These are phyloP conservation scores for Psittacus erithacus DNA, from an alignment of 2,113 vertebrate species.

Conservation along the genomic window DNA sequence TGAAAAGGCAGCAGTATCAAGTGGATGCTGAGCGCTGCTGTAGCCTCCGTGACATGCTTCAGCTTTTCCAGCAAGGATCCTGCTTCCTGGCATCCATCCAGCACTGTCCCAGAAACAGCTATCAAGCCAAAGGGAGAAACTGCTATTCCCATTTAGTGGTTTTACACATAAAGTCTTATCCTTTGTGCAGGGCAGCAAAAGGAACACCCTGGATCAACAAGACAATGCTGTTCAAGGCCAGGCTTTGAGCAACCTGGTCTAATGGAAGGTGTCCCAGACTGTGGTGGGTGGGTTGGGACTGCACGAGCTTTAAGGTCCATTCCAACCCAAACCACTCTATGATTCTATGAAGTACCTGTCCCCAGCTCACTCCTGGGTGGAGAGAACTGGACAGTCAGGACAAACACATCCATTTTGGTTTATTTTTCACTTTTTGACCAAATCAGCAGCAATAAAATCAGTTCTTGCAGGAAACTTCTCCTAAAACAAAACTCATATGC, in stretches of 20 bases:
- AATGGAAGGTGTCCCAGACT: background rate
- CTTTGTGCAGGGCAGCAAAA: background rate
- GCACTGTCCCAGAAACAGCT: background rate
- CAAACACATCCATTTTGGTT: background rate
- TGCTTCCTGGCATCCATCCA: background rate
- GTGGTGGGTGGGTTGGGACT: background rate
- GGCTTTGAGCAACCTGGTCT: background rate
- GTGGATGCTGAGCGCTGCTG: accelerated
- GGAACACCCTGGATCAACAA: background rate
- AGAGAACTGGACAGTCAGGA: background rate
- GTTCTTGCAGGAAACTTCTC: background rate
- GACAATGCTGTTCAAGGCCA: background rate
- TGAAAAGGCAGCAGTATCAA: accelerated
- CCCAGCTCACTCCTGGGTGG: background rate
- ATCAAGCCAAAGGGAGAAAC: background rate
- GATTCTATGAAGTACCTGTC: background rate
- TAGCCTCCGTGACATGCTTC: background rate
- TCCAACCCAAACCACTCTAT: background rate
- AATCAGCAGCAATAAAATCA: background rate
- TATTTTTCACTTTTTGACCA: conserved; percentile 16
- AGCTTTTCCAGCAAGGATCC: accelerated
- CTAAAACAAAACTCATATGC: background rate
- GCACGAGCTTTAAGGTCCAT: background rate
- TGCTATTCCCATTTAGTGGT: background rate
- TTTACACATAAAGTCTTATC: background rate